These are phyloP conservation scores for Microplitis demolitor DNA, from an alignment of 1,140 invertebrate genomes.

Conservation along the genomic window DNA sequence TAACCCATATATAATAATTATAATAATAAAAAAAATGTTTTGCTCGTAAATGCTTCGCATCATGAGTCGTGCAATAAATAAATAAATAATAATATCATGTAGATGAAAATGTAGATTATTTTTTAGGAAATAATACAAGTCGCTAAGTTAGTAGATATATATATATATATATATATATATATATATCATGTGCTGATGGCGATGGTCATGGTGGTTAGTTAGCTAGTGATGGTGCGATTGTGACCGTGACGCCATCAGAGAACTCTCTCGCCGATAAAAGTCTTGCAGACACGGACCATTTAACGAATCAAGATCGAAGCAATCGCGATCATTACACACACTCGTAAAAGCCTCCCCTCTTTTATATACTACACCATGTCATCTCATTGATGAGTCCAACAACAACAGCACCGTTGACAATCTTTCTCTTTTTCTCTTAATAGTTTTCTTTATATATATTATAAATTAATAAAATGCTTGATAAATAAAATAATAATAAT, in stretches of 20 bases:
- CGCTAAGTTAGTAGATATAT: background rate
- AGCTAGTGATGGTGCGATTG: background rate
- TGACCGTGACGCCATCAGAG: background rate
- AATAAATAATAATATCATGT: no score
- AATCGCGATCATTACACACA: constrained; percentile 26
- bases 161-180: no score
- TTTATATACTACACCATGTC: background rate
- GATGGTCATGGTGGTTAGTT: background rate
- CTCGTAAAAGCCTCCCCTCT: constrained; percentile 23
- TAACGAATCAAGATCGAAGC: constrained; percentile 30
- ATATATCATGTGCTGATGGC: background rate
- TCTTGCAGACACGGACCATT: constrained; percentile 28
- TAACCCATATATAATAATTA: no score
- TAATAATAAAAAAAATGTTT: no score
- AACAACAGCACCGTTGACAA: no score
- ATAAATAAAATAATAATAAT: background rate
- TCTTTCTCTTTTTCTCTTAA: no score
- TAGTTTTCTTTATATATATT: no score
- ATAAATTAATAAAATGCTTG: background rate
- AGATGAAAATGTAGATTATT: no score
- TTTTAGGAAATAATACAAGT: no score
- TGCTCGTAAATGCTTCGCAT: no score
- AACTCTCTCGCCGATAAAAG: background rate
- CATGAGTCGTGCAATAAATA: no score
- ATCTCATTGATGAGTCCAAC: background rate